phyloP scores from a whole-genome alignment of 1,140 invertebrate genomes.

The Epicauta chinensis region DNA sequence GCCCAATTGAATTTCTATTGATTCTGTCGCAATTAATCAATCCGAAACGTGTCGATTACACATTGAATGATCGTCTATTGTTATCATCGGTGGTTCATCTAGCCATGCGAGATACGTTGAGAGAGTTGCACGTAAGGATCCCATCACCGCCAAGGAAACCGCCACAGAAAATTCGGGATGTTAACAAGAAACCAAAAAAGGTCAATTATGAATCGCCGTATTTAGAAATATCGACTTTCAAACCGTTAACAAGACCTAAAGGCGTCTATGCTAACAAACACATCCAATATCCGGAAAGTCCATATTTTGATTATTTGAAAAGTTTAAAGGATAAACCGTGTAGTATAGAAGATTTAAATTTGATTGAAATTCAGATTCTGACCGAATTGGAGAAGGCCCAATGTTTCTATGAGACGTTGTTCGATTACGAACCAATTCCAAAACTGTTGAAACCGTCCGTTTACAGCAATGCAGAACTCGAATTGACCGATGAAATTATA shows the following conservation, averaged over 20 bases:
- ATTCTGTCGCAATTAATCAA: slow-evolving; percentile 34
- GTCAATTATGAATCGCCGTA: slow-evolving; percentile 28
- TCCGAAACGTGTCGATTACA: slow-evolving; percentile 20
- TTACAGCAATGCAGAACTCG: not conserved
- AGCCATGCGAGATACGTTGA: slow-evolving; percentile 31
- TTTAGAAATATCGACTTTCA: slow-evolving; percentile 29
- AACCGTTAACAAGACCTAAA: slow-evolving; percentile 13
- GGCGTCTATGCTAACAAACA: slow-evolving; percentile 32
- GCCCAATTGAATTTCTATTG: slow-evolving; percentile 35
- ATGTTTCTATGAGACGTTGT: slow-evolving; percentile 8
- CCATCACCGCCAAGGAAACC: slow-evolving; percentile 34
- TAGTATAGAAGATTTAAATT: too few species aligned
- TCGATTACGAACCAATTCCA: not conserved
- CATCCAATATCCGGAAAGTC: slow-evolving; percentile 31
- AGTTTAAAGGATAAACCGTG: too few species aligned
- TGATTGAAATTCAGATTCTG: too few species aligned
- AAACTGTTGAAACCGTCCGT: slow-evolving; percentile 14
- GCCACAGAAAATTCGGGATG: not conserved
- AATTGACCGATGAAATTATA: not conserved
- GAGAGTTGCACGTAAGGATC: slow-evolving; percentile 37
- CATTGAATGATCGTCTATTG: slow-evolving; percentile 29
- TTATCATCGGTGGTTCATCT: slow-evolving; percentile 36
- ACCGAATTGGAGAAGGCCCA: slow-evolving; percentile 16
- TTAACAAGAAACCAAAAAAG: slow-evolving; percentile 8
- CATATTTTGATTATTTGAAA: slow-evolving; percentile 38